Base-by-base conservation (phyloP, 1,140 invertebrate genomes). In the Melipona quadrifasciata region DNA sequence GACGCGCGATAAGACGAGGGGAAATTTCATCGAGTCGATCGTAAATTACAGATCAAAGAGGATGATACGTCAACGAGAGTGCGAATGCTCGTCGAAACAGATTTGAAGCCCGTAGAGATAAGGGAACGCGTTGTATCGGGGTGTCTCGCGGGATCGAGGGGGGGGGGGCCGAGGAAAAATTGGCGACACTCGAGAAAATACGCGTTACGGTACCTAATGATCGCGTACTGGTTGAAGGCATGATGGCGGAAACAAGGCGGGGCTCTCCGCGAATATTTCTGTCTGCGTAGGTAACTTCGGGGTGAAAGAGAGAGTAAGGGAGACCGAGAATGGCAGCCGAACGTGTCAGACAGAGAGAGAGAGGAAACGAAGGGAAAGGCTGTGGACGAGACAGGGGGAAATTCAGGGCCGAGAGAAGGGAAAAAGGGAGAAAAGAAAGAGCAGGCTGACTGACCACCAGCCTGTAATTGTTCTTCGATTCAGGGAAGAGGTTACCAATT, bases 151-250 rank as follows among this genome's bases (percentile, higher is more conserved):
- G 39, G 39, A 47, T 19, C 47, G 17, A 51, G 1, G 5, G 16
- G 0, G 3, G 24, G n/a, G 24, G 12, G 17, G 17, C 17, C 27
- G 61, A 19, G 72, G 72, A 80, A 82, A 86, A 27, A 57, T 80
- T 78, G 71, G 31, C 75, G 57, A 70, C 71, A 82, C 65, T 80
- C 71, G 19, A 83, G 84, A 87, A 90, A 90, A 86, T 90, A 86
- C 89, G 89, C 90, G 91, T 91, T 92, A 89, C 89, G 82, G 87
- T 93, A 91, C 90, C 92, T 93, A 93, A 93, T 93, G 93, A 94
- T 94, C 91, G 92, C 89, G 87, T 87, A 88, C 86, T 87, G 88
- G 77, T 76, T 61, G 87, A 84, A 77, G 82, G 79, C 88, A 89
- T 87, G 77, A 89, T 89, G 88, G 88, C 87, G 85, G 88, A 88